A percentile compares a stretch with the other conserved stretches of the same genome.
phyloP scores from a whole-genome alignment of 2,113 vertebrate genomes.

The Boleophthalmus pectinirostris region DNA sequence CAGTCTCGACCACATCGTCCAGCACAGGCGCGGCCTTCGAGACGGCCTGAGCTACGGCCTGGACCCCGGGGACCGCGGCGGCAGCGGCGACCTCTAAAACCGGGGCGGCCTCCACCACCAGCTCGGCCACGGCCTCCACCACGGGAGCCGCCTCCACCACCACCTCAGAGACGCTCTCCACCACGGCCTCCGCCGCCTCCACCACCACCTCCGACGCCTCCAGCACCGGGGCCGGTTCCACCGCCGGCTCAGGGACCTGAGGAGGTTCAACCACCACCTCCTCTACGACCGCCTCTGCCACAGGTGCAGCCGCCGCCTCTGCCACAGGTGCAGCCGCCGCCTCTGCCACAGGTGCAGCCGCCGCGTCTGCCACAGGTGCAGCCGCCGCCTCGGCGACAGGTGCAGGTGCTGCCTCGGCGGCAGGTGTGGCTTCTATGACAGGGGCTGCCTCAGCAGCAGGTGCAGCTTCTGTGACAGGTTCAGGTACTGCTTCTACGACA shows the following conservation, averaged over 20 bases:
- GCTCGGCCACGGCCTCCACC: neutral
- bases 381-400: neutral
- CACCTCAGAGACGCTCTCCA: neutral
- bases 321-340: neutral
- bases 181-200: neutral
- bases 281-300: neutral
- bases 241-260: neutral
- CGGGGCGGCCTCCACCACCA: neutral
- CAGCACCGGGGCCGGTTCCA: neutral
- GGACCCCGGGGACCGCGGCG: neutral
- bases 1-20: neutral
- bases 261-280: neutral
- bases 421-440: conserved; percentile 1
- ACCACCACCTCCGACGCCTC: neutral
- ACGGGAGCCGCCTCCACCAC: neutral
- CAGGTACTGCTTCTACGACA: too few species aligned
- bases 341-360: neutral
- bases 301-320: neutral
- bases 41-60: neutral
- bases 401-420: neutral
- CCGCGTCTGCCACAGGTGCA: too few species aligned
- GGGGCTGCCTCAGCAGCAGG: too few species aligned
- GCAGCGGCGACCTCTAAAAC: neutral
- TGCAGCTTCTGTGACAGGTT: too few species aligned
- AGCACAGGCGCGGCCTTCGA: neutral